Evolutionary conservation across 2,888 invertebrate genomes (phyloP).

Genomic region (Scaptodrosophila latifasciaeformis): DNA sequence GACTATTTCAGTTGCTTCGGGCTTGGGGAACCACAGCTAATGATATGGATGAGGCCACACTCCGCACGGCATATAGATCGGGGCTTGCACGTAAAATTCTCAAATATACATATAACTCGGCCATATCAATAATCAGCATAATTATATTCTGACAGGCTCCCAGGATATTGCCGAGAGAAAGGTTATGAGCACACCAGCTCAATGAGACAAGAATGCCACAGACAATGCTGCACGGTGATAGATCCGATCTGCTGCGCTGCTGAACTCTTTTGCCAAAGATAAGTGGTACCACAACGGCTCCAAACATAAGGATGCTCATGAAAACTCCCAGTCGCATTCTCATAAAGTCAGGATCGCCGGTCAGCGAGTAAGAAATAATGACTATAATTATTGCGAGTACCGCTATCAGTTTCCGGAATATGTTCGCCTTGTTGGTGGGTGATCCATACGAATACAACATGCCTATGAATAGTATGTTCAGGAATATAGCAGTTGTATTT

Average conservation of each 20-base stretch:
- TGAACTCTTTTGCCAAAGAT: too few species aligned
- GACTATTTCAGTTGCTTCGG: neutral
- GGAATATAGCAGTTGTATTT: neutral
- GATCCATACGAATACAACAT: neutral
- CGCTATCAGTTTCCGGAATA: neutral
- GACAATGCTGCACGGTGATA: too few species aligned
- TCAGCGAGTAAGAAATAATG: slow-evolving; percentile 8
- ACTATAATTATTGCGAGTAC: neutral
- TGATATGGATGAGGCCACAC: neutral
- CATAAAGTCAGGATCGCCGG: neutral
- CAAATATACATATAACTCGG: neutral
- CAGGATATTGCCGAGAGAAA: slow-evolving; percentile 1
- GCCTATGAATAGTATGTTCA: neutral
- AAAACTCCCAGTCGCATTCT: neutral
- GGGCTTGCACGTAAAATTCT: neutral
- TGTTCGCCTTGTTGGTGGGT: neutral
- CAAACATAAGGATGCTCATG: slow-evolving; percentile 11
- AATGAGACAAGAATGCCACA: slow-evolving; percentile 15
- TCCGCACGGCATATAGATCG: neutral
- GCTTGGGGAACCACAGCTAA: neutral
- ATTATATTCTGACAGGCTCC: slow-evolving; percentile 8
- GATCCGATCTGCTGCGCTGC: too few species aligned
- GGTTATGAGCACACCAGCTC: slow-evolving; percentile 16
- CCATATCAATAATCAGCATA: slow-evolving; percentile 10
- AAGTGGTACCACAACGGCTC: neutral